Evolutionary conservation across 2,888 invertebrate species (phyloP).

Genomic region (Lysandra bellargus): DNA sequence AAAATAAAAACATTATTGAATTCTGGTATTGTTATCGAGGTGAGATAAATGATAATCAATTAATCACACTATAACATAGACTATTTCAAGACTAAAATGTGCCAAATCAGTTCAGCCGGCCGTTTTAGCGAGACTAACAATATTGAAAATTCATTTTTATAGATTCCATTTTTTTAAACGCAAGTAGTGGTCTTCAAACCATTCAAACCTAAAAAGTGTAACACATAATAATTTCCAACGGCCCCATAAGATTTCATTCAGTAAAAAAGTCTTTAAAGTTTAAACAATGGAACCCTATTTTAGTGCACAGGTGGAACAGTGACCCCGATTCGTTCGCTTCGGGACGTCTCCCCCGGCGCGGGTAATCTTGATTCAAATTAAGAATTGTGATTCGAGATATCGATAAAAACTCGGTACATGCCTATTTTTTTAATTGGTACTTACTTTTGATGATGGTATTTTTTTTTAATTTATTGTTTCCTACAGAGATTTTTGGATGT

Average conservation of each 20-base stretch:
- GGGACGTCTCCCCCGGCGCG: constrained; percentile 54
- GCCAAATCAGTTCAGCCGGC: too few relatives aligned
- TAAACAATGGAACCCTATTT: constrained; percentile 22
- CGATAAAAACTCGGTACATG: constrained; percentile 16
- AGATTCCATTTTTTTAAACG: too few relatives aligned
- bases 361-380: constrained; percentile 68
- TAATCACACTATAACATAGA: too few relatives aligned
- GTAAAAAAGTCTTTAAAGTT: constrained; percentile 32
- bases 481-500: neutral
- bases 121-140: too few relatives aligned
- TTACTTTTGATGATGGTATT: neutral
- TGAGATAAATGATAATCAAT: too few relatives aligned
- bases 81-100: too few relatives aligned
- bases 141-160: too few relatives aligned
- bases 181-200: neutral
- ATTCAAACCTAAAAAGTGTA: neutral
- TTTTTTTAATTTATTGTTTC: neutral
- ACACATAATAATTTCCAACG: neutral
- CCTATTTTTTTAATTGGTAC: neutral
- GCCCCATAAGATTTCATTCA: neutral
- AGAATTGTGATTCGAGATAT: constrained; percentile 48
- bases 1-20: too few relatives aligned
- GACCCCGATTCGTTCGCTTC: constrained; percentile 58
- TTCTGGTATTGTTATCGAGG: too few relatives aligned
- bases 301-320: constrained; percentile 56